Percentiles rank a stretch among this genome's conserved stretches.
Evolutionary conservation across 2,113 vertebrate genomes (phyloP).

Genomic region (Hemicordylus capensis): DNA sequence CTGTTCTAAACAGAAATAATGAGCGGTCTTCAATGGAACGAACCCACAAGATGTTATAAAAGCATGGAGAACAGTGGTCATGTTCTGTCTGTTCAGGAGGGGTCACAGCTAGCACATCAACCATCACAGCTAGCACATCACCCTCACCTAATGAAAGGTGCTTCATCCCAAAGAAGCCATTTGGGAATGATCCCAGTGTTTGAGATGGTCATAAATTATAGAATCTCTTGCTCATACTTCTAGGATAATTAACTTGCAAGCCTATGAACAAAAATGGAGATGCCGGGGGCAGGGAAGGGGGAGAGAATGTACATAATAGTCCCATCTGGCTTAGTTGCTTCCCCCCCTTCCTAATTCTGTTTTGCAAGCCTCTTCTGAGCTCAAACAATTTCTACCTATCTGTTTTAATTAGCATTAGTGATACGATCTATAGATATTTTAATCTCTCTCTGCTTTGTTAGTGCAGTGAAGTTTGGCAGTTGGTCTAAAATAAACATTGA

Average conservation of each 20-base stretch:
- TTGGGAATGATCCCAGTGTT: no score
- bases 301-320: not conserved
- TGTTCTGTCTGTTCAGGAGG: no score
- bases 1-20: no score
- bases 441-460: constrained; percentile 29
- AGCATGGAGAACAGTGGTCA: no score
- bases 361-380: not conserved
- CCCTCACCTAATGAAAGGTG: no score
- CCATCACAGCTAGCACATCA: no score
- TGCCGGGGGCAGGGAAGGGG: no score
- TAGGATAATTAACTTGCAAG: not conserved
- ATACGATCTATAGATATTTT: constrained; percentile 40
- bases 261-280: not conserved
- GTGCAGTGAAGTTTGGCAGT: not conserved
- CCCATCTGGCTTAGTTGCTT: not conserved
- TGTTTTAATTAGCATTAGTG: constrained; percentile 3
- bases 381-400: not conserved
- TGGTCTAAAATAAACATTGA: constrained; percentile 44
- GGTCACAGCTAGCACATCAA: no score
- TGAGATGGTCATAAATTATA: no score
- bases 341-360: not conserved
- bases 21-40: no score
- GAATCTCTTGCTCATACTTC: constrained; percentile 16
- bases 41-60: no score
- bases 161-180: no score